These are phyloP conservation scores for Taphrorychus bicolor DNA, from an alignment of 2,888 invertebrate species.

Conservation along the genomic window DNA sequence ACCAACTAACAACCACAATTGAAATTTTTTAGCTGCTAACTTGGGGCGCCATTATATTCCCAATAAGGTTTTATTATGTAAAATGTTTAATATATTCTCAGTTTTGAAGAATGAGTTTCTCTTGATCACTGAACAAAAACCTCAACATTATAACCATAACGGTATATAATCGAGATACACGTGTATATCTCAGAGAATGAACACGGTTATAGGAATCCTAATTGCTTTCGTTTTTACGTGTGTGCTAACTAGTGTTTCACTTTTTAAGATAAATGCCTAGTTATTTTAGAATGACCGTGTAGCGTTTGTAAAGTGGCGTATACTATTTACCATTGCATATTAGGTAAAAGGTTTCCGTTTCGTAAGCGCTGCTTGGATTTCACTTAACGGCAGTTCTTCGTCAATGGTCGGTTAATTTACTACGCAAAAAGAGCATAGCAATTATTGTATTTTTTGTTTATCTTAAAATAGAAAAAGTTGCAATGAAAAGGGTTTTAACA, in stretches of 20 bases:
- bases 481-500: too few species aligned
- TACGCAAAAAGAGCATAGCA: background rate
- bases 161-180: background rate
- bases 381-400: constrained; percentile 1
- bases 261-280: background rate
- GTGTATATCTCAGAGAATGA: background rate
- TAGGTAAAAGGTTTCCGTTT: constrained; percentile 11
- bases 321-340: background rate
- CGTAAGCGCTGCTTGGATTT: constrained; percentile 1
- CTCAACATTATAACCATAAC: background rate
- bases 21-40: too few species aligned
- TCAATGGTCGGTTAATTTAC: background rate
- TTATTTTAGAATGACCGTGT: background rate
- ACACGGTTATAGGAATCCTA: background rate
- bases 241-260: background rate
- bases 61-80: too few species aligned
- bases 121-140: background rate
- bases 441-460: background rate
- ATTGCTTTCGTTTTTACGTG: background rate
- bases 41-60: too few species aligned
- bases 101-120: too few species aligned
- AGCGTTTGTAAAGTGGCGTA: background rate
- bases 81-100: too few species aligned
- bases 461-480: too few species aligned
- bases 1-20: too few species aligned